phyloP scores from a whole-genome alignment of 2,888 invertebrate genomes.

The Drosophila neonasuta region DNA sequence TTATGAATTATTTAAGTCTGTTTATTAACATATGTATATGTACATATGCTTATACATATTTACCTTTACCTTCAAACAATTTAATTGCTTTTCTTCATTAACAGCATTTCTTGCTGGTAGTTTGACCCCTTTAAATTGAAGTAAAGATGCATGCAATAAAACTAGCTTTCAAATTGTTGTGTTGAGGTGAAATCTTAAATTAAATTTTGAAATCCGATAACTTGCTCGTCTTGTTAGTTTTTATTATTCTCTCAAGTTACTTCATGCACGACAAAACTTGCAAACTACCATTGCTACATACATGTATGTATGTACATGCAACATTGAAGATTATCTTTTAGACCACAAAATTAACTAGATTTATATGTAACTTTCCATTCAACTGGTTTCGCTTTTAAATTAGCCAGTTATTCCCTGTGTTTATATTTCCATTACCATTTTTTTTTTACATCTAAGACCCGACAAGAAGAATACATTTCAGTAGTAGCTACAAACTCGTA shows the following conservation, averaged over 20 bases:
- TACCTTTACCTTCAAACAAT: constrained; percentile 1
- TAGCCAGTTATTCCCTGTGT: constrained; percentile 12
- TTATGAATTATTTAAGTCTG: no score
- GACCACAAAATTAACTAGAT: constrained; percentile 29
- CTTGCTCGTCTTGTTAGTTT: neutral
- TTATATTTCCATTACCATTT: constrained; percentile 41
- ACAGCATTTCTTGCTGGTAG: constrained; percentile 2
- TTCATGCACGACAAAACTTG: neutral
- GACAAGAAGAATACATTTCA: no score
- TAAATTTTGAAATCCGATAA: neutral
- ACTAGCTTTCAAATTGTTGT: neutral
- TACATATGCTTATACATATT: neutral
- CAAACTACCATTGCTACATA: neutral
- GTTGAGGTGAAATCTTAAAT: constrained; percentile 3
- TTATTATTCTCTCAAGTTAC: neutral
- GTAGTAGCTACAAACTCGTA: no score
- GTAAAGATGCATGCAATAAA: constrained; percentile 2
- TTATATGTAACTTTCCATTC: constrained; percentile 61
- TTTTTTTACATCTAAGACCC: constrained; percentile 1
- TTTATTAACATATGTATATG: neutral
- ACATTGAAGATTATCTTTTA: constrained; percentile 35
- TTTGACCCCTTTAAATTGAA: neutral
- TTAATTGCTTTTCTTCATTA: constrained; percentile 38
- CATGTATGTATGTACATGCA: neutral
- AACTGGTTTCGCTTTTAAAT: constrained; percentile 45